Evolutionary conservation across 2,113 vertebrate genomes (phyloP).

Genomic region (Helogale parvula): DNA sequence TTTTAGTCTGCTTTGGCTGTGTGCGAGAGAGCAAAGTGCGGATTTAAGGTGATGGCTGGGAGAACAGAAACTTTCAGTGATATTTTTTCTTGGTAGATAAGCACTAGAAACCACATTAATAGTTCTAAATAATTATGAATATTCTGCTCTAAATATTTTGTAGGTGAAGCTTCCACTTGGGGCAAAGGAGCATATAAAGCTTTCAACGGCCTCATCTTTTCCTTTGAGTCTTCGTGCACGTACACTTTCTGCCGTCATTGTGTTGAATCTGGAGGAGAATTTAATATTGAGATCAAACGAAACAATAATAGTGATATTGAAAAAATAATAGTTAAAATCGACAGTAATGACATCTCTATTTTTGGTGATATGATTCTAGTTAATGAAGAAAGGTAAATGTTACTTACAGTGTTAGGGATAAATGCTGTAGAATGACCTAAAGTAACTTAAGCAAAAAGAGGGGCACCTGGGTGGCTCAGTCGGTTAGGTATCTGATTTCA

Average conservation of each 20-base stretch:
- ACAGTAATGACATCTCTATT: constrained; percentile 67
- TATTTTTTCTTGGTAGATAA: not conserved
- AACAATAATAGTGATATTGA: constrained; percentile 45
- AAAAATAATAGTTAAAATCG: constrained; percentile 61
- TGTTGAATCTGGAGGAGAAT: constrained; percentile 71
- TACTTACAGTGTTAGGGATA: not conserved
- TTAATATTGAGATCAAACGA: constrained; percentile 74
- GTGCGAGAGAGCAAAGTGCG: not conserved
- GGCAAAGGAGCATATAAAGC: constrained; percentile 57
- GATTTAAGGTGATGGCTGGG: not conserved
- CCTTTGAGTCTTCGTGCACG: constrained; percentile 24
- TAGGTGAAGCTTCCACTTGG: constrained; percentile 74
- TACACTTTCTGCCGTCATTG: constrained; percentile 77
- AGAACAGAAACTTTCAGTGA: not conserved
- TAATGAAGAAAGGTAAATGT: constrained; percentile 75
- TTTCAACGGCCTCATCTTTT: constrained; percentile 63
- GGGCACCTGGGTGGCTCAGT: too few species aligned
- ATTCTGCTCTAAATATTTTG: not conserved
- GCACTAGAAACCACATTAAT: not conserved
- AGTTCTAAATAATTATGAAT: not conserved
- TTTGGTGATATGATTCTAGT: constrained; percentile 7
- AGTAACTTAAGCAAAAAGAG: not conserved
- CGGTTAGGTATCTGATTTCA: too few species aligned
- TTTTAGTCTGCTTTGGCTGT: not conserved
- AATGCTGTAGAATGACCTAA: not conserved